These are phyloP conservation scores for Drosophila bunnanda DNA, from an alignment of 2,888 invertebrate species.

Conservation along the genomic window DNA sequence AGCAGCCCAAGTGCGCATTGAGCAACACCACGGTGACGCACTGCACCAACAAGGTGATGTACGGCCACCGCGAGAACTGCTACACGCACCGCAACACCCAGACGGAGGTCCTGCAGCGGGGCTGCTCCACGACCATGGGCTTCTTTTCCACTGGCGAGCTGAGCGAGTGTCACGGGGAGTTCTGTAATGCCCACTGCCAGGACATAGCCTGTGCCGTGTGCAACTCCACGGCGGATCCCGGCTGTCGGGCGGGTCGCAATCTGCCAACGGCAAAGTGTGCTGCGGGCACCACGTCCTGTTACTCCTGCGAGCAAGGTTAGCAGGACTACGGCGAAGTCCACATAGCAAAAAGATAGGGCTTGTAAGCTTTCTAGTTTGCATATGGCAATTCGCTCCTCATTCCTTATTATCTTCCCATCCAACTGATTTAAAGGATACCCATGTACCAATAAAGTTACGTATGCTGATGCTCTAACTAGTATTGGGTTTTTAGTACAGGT, in stretches of 20 bases:
- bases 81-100: slow-evolving; percentile 73
- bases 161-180: slow-evolving; percentile 73
- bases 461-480: too few species aligned
- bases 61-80: slow-evolving; percentile 75
- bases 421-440: too few species aligned
- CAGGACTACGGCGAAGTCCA: too few species aligned
- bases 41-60: slow-evolving; percentile 76
- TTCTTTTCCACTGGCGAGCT: slow-evolving; percentile 74
- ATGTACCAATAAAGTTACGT: too few species aligned
- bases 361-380: too few species aligned
- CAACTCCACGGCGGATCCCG: slow-evolving; percentile 63
- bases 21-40: slow-evolving; percentile 54
- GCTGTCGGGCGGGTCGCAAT: slow-evolving; percentile 65
- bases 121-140: slow-evolving; percentile 79
- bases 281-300: slow-evolving; percentile 70
- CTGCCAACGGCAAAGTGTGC: slow-evolving; percentile 60
- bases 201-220: slow-evolving; percentile 78
- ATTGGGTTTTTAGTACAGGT: too few species aligned
- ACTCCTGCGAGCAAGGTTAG: slow-evolving; percentile 79
- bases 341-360: too few species aligned
- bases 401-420: too few species aligned
- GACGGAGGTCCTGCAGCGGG: slow-evolving; percentile 74
- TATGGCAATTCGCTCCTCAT: too few species aligned
- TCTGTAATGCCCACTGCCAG: slow-evolving; percentile 73
- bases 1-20: slow-evolving; percentile 50